Conservation (phyloP, 2,113 vertebrate species). For the Brachyistius frenatus region DNA sequence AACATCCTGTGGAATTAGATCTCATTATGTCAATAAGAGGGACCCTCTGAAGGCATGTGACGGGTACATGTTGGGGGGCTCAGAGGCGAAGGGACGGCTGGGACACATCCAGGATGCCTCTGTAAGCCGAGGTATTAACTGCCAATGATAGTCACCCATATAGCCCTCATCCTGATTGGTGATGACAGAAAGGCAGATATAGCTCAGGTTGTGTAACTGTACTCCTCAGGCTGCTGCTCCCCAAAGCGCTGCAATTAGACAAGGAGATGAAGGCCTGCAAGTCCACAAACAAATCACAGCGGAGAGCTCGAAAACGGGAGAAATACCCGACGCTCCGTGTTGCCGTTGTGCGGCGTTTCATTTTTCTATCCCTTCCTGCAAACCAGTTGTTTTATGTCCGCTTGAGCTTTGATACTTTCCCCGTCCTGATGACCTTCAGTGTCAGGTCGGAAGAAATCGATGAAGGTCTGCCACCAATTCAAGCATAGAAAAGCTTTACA, state of each 20-base stretch:
- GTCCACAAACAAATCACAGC: constrained; percentile 29
- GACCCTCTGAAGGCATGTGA: constrained; percentile 30
- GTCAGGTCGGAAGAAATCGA: constrained; percentile 48
- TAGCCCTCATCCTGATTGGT: constrained; percentile 75
- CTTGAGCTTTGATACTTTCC: constrained; percentile 28
- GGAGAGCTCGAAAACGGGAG: neutral
- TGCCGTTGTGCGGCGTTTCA: neutral
- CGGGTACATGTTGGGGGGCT: constrained; percentile 46
- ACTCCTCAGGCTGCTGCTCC: constrained; percentile 58
- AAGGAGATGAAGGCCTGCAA: constrained; percentile 52
- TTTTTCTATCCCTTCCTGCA: constrained; percentile 2
- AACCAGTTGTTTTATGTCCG: constrained; percentile 6
- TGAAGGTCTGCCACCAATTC: constrained; percentile 51
- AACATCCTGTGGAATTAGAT: constrained; percentile 46
- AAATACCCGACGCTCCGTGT: constrained; percentile 1
- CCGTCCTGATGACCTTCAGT: constrained; percentile 57
- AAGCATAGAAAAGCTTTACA: constrained; percentile 27
- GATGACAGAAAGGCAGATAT: constrained; percentile 80
- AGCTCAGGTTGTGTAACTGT: constrained; percentile 73
- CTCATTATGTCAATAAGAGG: constrained; percentile 51
- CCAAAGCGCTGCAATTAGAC: constrained; percentile 64
- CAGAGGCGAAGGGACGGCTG: constrained; percentile 47
- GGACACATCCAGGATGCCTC: constrained; percentile 58
- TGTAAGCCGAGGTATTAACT: constrained; percentile 72
- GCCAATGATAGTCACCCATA: constrained; percentile 73